Evolutionary conservation across 2,113 vertebrate species (phyloP).

Genomic region (Leptobrachium leishanense): DNA sequence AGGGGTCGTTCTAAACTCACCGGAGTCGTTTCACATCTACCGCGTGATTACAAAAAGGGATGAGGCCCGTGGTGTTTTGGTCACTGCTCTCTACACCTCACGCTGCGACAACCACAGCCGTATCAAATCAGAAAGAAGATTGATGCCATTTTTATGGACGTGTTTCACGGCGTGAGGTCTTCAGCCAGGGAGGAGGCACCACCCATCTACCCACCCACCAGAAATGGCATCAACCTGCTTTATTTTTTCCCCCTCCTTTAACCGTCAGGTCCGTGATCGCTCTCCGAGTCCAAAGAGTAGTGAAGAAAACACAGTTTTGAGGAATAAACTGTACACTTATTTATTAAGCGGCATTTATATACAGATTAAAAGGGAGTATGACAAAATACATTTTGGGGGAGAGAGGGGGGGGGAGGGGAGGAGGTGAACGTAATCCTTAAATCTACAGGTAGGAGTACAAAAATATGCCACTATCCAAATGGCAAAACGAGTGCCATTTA

Average conservation of each 20-base stretch:
- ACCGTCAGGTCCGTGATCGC: not conserved
- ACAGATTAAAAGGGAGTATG: constrained; percentile 50
- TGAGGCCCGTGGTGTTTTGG: constrained; percentile 16
- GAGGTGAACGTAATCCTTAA: constrained; percentile 46
- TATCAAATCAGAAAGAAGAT: constrained; percentile 3
- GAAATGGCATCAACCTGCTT: constrained; percentile 32
- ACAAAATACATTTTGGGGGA: constrained; percentile 47
- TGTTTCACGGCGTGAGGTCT: not conserved
- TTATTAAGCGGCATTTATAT: constrained; percentile 50
- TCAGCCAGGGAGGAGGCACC: not conserved
- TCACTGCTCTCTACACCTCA: constrained; percentile 41
- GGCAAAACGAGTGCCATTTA: constrained; percentile 42
- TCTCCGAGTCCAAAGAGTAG: constrained; percentile 33
- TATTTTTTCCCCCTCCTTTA: not conserved
- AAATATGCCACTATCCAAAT: constrained; percentile 46
- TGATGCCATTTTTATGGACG: constrained; percentile 22
- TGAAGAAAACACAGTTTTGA: constrained; percentile 46
- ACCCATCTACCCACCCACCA: not conserved
- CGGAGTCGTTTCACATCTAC: too few species aligned
- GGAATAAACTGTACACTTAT: constrained; percentile 49
- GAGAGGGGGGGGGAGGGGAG: too few species aligned
- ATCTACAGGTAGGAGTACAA: constrained; percentile 48
- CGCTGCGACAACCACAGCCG: constrained; percentile 25
- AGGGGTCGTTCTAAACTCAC: too few species aligned
- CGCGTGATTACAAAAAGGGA: too few species aligned